phyloP scores from a whole-genome alignment of 2,113 vertebrate species.

The Chaetura pelagica region DNA sequence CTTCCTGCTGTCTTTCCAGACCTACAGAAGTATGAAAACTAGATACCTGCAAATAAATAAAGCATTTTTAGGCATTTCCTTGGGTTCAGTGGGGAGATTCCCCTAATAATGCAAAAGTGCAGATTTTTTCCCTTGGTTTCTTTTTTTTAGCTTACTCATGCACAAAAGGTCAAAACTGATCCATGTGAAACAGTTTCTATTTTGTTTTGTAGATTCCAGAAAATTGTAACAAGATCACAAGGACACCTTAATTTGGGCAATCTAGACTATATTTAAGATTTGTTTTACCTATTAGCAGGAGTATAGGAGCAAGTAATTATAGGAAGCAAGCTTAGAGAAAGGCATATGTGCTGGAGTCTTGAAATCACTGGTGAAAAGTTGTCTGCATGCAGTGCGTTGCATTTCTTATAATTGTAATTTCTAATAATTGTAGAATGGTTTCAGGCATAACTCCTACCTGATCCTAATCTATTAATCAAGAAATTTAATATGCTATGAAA shows the following conservation, averaged over 20 bases:
- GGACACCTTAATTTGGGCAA: neutral
- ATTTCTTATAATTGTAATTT: neutral
- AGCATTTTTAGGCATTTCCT: neutral
- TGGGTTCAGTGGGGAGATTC: neutral
- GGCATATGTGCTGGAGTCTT: rapidly evolving
- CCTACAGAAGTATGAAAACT: neutral
- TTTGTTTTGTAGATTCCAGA: neutral
- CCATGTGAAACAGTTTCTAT: neutral
- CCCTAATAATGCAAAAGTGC: neutral
- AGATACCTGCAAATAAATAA: neutral
- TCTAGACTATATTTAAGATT: neutral
- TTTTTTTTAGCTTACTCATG: neutral
- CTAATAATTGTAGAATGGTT: neutral
- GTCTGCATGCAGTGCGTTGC: neutral
- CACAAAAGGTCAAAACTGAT: neutral
- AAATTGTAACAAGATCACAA: neutral
- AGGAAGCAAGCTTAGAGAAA: neutral
- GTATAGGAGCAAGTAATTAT: neutral
- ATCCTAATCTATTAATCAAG: slow-evolving; percentile 5
- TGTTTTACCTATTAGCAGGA: neutral
- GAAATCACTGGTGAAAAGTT: neutral
- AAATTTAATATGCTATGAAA: slow-evolving; percentile 14
- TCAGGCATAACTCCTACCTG: neutral
- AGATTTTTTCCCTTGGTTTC: neutral
- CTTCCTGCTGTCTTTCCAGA: neutral